These are phyloP conservation scores for Tigriopus californicus DNA, from an alignment of 2,888 invertebrate species.

Conservation along the genomic window DNA sequence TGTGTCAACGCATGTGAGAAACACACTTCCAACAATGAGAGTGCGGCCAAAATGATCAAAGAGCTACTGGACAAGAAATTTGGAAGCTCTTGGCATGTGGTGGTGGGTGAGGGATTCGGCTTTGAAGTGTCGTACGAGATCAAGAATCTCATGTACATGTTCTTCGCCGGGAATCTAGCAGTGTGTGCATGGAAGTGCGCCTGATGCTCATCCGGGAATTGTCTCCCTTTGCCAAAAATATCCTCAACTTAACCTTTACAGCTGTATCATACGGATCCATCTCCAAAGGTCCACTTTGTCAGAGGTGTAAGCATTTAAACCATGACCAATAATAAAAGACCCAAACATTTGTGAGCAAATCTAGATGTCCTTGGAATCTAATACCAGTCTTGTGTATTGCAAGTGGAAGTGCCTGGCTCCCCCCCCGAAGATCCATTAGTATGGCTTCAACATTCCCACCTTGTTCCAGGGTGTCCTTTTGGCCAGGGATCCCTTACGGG, in stretches of 20 bases:
- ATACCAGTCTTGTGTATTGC: too few relatives aligned
- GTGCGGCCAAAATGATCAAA: conserved; percentile 68
- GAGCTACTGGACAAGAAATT: conserved; percentile 89
- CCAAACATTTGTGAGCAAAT: too few relatives aligned
- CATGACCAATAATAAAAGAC: too few relatives aligned
- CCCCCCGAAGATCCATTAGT: too few relatives aligned
- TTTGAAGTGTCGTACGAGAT: conserved; percentile 82
- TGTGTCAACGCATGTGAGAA: conserved; percentile 88
- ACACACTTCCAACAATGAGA: conserved; percentile 62
- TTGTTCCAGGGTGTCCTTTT: too few relatives aligned
- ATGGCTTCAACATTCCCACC: too few relatives aligned
- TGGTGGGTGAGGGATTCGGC: conserved; percentile 85
- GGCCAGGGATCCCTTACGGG: too few relatives aligned
- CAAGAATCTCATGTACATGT: conserved; percentile 66
- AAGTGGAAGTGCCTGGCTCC: too few relatives aligned
- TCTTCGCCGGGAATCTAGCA: conserved; percentile 75
- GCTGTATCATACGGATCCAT: too few relatives aligned
- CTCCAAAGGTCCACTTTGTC: too few relatives aligned
- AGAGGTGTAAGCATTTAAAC: too few relatives aligned
- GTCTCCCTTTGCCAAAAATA: background rate
- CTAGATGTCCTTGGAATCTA: too few relatives aligned
- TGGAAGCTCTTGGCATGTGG: conserved; percentile 83
- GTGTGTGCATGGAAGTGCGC: conserved; percentile 76
- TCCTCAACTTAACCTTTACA: background rate
- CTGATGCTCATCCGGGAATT: conserved; percentile 19